Conservation (phyloP, 2,888 invertebrate genomes). For the Polia nebulosa region DNA sequence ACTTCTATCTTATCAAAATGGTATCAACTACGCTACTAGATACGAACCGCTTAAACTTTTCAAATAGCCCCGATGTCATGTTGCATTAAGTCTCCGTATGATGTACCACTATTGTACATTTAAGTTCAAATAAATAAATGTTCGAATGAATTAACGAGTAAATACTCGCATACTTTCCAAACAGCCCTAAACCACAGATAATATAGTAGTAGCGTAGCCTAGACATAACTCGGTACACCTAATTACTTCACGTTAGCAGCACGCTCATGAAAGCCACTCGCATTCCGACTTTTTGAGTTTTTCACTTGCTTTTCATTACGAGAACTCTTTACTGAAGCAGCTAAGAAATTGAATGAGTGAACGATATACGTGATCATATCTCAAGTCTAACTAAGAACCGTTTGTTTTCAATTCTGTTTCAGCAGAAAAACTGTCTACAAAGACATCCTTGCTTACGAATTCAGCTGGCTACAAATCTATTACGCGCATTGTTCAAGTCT, state of each 20-base stretch:
- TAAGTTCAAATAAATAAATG: not conserved
- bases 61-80: no score
- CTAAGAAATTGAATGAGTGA: conserved; percentile 33
- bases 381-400: not conserved
- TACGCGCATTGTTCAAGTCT: no score
- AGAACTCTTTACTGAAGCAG: conserved; percentile 26
- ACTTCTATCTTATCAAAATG: no score
- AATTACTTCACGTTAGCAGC: conserved; percentile 47
- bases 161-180: not conserved
- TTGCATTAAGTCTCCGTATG: no score
- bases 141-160: not conserved
- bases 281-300: conserved; percentile 42
- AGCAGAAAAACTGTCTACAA: no score
- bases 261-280: conserved; percentile 39
- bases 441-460: no score
- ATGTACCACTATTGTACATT: not conserved
- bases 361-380: not conserved
- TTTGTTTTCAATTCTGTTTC: no score
- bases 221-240: conserved; percentile 31
- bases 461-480: no score
- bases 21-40: no score
- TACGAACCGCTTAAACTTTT: no score
- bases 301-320: conserved; percentile 43
- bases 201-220: no score
- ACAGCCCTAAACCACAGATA: no score